Evolutionary conservation across 2,797 vertebrate genomes (phyloP).

Genomic region (Etheostoma nigrum): DNA sequence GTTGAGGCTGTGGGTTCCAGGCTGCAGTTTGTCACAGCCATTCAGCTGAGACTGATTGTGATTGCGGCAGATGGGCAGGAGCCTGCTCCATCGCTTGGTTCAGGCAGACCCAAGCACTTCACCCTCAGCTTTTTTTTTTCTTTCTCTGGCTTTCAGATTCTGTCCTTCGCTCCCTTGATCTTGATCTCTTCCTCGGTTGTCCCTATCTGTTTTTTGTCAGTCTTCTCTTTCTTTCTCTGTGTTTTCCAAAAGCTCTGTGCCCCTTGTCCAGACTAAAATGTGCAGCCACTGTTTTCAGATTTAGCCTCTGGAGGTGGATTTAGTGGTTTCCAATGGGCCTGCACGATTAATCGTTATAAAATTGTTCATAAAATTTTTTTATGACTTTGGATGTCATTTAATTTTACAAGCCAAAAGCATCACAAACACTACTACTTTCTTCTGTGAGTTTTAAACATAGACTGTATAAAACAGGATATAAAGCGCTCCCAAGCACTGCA

Average conservation of each 20-base stretch:
- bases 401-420: too few species aligned
- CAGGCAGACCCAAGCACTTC: conserved; percentile 68
- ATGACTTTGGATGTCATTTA: too few species aligned
- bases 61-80: conserved; percentile 91
- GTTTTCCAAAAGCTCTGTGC: conserved; percentile 1
- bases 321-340: not conserved
- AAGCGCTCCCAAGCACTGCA: too few species aligned
- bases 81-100: conserved; percentile 79
- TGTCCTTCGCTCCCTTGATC: conserved; percentile 48
- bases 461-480: too few species aligned
- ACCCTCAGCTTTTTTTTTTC: conserved; percentile 14
- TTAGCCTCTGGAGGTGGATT: not conserved
- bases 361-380: too few species aligned
- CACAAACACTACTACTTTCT: too few species aligned
- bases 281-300: not conserved
- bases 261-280: not conserved
- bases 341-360: too few species aligned
- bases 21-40: conserved; percentile 86
- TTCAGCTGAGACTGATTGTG: conserved; percentile 90
- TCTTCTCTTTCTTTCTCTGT: conserved; percentile 27
- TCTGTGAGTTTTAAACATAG: too few species aligned
- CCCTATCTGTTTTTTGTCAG: conserved; percentile 48
- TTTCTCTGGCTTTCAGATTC: conserved; percentile 32
- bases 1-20: conserved; percentile 75
- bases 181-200: conserved; percentile 51